phyloP scores from a whole-genome alignment of 2,797 vertebrate species.

The Enteromius unitaeniatus region DNA sequence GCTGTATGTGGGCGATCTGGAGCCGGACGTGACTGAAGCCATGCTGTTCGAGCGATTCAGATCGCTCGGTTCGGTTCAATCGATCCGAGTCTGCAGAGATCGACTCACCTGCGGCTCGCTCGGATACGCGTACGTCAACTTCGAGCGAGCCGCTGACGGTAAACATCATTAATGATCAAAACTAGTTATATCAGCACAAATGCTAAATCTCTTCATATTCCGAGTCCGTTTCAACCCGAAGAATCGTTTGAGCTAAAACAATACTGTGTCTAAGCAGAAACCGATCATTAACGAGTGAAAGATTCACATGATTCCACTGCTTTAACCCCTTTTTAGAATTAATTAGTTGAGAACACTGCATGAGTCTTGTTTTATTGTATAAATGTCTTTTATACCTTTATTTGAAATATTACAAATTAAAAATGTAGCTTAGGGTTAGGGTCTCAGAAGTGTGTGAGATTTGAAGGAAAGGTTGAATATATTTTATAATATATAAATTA shows the following conservation, averaged over 20 bases:
- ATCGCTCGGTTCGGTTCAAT: constrained; percentile 87
- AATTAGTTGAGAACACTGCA: too few species aligned
- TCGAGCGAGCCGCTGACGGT: constrained; percentile 90
- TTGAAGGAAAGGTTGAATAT: not conserved
- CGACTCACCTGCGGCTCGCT: constrained; percentile 89
- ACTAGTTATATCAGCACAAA: too few species aligned
- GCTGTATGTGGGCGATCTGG: constrained; percentile 89
- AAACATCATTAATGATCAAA: constrained; percentile 5
- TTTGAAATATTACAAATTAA: too few species aligned
- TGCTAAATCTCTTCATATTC: too few species aligned
- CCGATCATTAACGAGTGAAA: too few species aligned
- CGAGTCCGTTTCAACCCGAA: too few species aligned
- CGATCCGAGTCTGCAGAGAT: constrained; percentile 89
- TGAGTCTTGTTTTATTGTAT: too few species aligned
- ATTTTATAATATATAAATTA: not conserved
- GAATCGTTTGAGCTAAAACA: not conserved
- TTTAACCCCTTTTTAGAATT: too few species aligned
- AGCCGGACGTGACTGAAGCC: constrained; percentile 88
- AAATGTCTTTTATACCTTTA: too few species aligned
- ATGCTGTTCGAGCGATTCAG: constrained; percentile 93
- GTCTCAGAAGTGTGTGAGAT: not conserved
- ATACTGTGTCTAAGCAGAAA: too few species aligned
- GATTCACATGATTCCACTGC: too few species aligned
- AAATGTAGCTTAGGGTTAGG: too few species aligned
- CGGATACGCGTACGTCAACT: constrained; percentile 92